Base-by-base conservation (phyloP, 2,888 invertebrate genomes). In the Diadromus collaris region DNA sequence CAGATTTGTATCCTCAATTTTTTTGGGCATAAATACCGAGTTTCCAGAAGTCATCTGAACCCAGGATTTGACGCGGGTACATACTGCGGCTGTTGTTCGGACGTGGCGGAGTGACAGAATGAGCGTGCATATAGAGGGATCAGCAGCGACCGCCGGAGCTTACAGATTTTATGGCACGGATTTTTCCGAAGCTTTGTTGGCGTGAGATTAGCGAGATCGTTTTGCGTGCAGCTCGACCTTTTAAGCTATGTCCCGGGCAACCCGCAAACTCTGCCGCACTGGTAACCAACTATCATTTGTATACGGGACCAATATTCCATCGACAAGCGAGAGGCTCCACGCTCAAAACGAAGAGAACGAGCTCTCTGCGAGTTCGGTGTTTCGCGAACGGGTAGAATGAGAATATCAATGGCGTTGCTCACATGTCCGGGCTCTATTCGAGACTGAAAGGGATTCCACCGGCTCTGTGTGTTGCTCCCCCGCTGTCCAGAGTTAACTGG, bases 121-220 rank as follows among this genome's bases (percentile, higher is more conserved):
- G 51, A 6, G 24, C 56, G 69, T 51, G 46, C 13, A 34, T 54
- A 32, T 34, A 65, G 44, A 60, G 38, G 56, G 48, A 56, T 44
- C 61, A 63, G 27, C 54, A 54, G 38, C 29, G 38, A 38, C 54
- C 24, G 29, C 19, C 38, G n/a, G 38, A 65, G 75, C 71, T 75
- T 71, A 75, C 61, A 75, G 27, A 64, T 76, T 79, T 76, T 63
- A 68, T 58, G 61, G 58, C 63, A 34, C 21, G 71, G 63, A 74
- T 79, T 72, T 79, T 72, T 44, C 56, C 56, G 48, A 48, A 76
- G 71, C 68, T 75, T 68, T 72, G 71, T 79, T 63, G 68, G 48
- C 64, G 65, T 38, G 70, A 79, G 75, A 71, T 79, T 72, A 72
- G 63, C 61, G 75, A 71, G 63, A 56, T 58, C 34, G 64, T 68